Percentiles rank a stretch among this genome's conserved stretches.
Conservation (phyloP, 1,140 invertebrate genomes). For the Monochamus saltuarius region DNA sequence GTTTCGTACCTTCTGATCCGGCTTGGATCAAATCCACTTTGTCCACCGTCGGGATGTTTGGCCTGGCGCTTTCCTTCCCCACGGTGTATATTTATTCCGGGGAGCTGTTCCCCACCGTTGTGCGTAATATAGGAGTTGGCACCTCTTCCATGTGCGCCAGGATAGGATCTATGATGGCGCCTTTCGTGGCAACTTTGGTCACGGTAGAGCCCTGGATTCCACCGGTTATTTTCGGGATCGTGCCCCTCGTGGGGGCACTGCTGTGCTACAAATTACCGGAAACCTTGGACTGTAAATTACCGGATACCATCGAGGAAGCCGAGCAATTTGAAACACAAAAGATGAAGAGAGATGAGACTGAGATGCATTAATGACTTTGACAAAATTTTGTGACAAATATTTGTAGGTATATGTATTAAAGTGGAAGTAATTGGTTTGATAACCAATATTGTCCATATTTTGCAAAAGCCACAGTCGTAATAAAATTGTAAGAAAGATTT, state of each 20-base stretch:
- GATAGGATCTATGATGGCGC: conserved; percentile 67
- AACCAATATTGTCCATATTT: too few relatives aligned
- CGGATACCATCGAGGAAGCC: conserved; percentile 77
- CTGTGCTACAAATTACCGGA: conserved; percentile 72
- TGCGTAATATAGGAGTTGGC: conserved; percentile 67
- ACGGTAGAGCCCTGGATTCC: conserved; percentile 59
- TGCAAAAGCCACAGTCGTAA: too few relatives aligned
- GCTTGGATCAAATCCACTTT: conserved; percentile 57
- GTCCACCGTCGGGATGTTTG: conserved; percentile 61
- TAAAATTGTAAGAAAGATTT: too few relatives aligned
- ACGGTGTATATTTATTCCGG: conserved; percentile 68
- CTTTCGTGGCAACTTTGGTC: conserved; percentile 58
- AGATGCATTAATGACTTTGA: conserved; percentile 18
- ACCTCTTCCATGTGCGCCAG: conserved; percentile 67
- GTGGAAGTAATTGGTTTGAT: too few relatives aligned
- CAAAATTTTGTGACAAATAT: too few relatives aligned
- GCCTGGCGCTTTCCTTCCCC: conserved; percentile 67
- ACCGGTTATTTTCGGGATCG: conserved; percentile 65
- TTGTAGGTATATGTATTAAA: too few relatives aligned
- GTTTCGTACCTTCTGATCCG: conserved; percentile 55
- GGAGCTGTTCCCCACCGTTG: conserved; percentile 69
- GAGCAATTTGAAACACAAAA: conserved; percentile 63
- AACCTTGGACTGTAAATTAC: conserved; percentile 70
- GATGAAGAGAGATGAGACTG: conserved; percentile 12
- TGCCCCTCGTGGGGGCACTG: conserved; percentile 64